Percentiles rank a stretch among this genome's conserved stretches.
Evolutionary conservation across 2,888 invertebrate species (phyloP).

Genomic region (Platycheirus rosarum): DNA sequence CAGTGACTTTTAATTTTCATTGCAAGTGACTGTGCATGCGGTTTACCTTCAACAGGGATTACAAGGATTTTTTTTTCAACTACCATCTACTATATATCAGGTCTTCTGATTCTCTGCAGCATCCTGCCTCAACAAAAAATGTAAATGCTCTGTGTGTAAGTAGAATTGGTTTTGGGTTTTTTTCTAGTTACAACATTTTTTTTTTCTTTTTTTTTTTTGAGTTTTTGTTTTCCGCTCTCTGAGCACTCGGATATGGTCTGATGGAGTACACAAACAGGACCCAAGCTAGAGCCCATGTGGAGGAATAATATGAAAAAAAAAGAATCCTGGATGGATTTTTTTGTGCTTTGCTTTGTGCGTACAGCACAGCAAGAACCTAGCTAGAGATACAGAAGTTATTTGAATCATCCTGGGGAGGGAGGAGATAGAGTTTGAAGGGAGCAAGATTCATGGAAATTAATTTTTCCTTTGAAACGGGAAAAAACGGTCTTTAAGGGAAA

Average conservation of each 20-base stretch:
- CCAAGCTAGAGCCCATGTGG: not conserved
- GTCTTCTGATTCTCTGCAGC: constrained; percentile 29
- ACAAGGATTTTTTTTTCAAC: constrained; percentile 40
- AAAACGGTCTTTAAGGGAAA: constrained; percentile 5
- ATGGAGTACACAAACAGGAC: constrained; percentile 17
- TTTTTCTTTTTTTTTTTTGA: constrained; percentile 4
- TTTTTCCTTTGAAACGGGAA: constrained; percentile 4
- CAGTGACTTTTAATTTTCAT: constrained; percentile 37
- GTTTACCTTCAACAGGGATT: constrained; percentile 52
- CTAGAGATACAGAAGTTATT: constrained; percentile 33
- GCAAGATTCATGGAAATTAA: constrained; percentile 22
- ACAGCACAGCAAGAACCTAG: constrained; percentile 7
- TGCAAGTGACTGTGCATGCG: constrained; percentile 45
- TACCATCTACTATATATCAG: not conserved
- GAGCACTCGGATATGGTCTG: constrained; percentile 12
- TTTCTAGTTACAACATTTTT: constrained; percentile 12
- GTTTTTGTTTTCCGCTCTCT: constrained; percentile 5
- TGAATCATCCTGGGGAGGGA: constrained; percentile 15
- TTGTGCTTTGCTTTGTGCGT: constrained; percentile 12
- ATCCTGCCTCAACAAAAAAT: constrained; percentile 65
- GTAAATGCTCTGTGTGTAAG: constrained; percentile 55
- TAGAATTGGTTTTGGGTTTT: constrained; percentile 55
- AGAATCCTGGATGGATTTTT: constrained; percentile 1
- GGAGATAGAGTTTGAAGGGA: constrained; percentile 16
- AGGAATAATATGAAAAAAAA: not conserved